phyloP scores from a whole-genome alignment of 1,140 invertebrate genomes.

The Archivesica marissinica region DNA sequence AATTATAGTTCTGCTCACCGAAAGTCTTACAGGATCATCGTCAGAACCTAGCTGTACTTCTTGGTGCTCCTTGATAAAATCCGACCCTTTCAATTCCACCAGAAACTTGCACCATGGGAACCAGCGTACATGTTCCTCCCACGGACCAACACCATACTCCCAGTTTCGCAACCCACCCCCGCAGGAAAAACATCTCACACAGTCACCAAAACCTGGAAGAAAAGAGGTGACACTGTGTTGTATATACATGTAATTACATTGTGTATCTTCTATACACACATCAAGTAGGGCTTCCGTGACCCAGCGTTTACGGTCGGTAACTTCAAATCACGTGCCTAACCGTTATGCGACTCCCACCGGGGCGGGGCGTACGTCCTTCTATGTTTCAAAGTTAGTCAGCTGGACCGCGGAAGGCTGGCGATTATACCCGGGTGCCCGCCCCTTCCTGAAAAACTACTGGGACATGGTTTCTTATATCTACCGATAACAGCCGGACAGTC shows the following conservation, averaged over 20 bases:
- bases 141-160: conserved; percentile 90
- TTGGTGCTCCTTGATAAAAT: conserved; percentile 85
- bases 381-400: too few species aligned
- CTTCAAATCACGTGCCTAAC: neutral
- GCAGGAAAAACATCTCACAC: conserved; percentile 94
- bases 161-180: conserved; percentile 89
- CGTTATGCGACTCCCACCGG: neutral
- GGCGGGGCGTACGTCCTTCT: too few species aligned
- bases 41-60: neutral
- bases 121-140: conserved; percentile 87
- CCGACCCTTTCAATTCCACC: conserved; percentile 88
- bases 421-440: too few species aligned
- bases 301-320: too few species aligned
- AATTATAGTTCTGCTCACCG: too few species aligned
- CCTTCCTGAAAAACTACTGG: too few species aligned
- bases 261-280: neutral
- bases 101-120: conserved; percentile 90
- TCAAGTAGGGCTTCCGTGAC: neutral
- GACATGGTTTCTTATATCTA: too few species aligned
- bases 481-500: too few species aligned
- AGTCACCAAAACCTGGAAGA: conserved; percentile 87
- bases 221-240: too few species aligned
- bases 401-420: too few species aligned
- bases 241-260: neutral
- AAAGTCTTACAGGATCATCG: neutral